phyloP scores from a whole-genome alignment of 2,797 vertebrate genomes.

The Poecilia gillii region DNA sequence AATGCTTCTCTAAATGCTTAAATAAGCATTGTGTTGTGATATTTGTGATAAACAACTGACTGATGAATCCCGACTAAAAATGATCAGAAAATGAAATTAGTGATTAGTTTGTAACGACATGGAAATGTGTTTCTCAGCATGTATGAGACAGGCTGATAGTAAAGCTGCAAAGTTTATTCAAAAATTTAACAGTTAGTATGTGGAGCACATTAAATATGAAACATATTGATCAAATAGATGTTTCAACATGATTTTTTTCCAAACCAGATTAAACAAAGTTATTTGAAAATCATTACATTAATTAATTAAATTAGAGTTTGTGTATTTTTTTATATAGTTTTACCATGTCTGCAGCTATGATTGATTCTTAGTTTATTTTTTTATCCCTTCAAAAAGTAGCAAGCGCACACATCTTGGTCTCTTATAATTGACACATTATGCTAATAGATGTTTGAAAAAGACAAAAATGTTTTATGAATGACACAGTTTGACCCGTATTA shows the following conservation, averaged over 20 bases:
- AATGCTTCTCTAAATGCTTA: slow-evolving; percentile 34
- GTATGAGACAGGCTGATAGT: slow-evolving; percentile 16
- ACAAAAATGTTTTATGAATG: background rate
- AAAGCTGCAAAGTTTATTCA: slow-evolving; percentile 4
- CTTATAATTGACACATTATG: background rate
- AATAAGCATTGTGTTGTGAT: slow-evolving; percentile 25
- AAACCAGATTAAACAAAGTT: background rate
- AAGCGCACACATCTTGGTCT: background rate
- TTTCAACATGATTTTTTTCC: background rate
- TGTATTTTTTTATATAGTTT: background rate
- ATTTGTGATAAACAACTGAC: slow-evolving; percentile 42
- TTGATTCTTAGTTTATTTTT: background rate
- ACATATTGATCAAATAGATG: background rate
- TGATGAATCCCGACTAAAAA: slow-evolving; percentile 39
- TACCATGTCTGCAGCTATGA: background rate
- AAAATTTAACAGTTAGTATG: background rate
- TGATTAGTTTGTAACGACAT: slow-evolving; percentile 25
- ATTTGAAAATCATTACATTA: slow-evolving; percentile 1
- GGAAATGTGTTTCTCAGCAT: background rate
- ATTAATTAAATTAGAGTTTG: background rate
- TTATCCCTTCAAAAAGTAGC: background rate
- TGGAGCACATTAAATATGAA: background rate
- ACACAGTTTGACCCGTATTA: background rate
- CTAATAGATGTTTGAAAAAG: background rate
- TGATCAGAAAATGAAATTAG: slow-evolving; percentile 33